Evolutionary conservation across 2,113 vertebrate species (phyloP), one percentile per base, ranked within the genome.

Genomic region (Eptatretus burgeri): DNA sequence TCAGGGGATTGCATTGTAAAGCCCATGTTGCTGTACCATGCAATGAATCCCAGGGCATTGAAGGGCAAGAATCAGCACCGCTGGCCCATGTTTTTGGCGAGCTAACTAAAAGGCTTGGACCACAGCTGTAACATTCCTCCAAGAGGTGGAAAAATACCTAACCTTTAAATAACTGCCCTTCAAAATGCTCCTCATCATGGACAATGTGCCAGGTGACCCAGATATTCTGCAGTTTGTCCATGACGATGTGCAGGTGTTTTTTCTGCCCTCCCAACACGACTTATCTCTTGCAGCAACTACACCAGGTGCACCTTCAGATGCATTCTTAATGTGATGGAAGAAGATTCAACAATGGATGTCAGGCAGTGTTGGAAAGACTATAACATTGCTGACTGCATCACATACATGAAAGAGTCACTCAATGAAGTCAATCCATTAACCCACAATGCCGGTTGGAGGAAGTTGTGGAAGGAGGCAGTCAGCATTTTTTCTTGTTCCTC

Each of bases 71-170:
- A 17, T 17, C 14, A 17, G 18, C 14, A 56, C 52, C 14, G 5
- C 14, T 56, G 14, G 52, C 52, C 52, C 14, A 17, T 56, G n/a
- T 16, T 17, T 16, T 17, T 56, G 52, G 52, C 14, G 14, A 16
- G 52, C 52, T 16, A 56, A 56, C 52, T 16, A 56, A 17, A 56
- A 16, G 52, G 52, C 52, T 16, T 56, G 52, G 52, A 56, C 18
- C 14, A 56, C 52, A 17, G 52, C 14, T 16, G 14, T 16, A 56
- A 56, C 18, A 16, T 5, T 56, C 14, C 18, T 56, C 14, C 14
- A 16, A 17, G 52, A 56, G 52, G 5, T 17, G 50, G 50, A 64
- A 52, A 18, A 16, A 10, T 66, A 64, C n/a, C 20, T 64, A 52
- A n/a, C n/a, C n/a, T n/a, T n/a, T 14, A 17, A 56, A 17, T 16